Base-by-base conservation (phyloP, 2,797 vertebrate genomes). In the Microctenopoma lineatum region DNA sequence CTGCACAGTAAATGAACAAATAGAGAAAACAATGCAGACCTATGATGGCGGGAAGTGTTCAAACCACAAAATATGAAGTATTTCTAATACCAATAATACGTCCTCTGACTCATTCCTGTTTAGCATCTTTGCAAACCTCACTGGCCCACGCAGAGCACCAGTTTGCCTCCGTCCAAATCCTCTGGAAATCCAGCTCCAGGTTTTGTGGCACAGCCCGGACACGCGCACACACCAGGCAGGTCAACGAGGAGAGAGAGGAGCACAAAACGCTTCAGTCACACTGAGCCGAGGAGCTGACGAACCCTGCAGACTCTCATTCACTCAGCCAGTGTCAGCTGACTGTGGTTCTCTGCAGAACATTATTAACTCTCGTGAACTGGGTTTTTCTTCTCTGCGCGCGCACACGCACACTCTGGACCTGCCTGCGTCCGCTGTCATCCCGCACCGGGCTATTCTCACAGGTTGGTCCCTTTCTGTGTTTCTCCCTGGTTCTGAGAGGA, bases 201-300 rank as follows among this genome's bases (percentile, higher is more conserved):
- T 89, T 86, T 38, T 9, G 42, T 25, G 44, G 36, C 14, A 34
- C 70, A 59, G 45, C 32, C 32, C 38, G 34, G 41, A 0, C 2
- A 38, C 59, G 54, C 78, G 51, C 75, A 59, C 51, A 36, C 63
- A 53, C 69, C 7, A 18, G 51, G 55, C 56, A 68, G 71, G 66
- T 58, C 66, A 77, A 59, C 50, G 77, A 84, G 67, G 64, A 77
- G 63, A 18, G 75, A 59, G 70, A 63, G 62, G 75, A 52, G 51
- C 70, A 67, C 81, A 75, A 45, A 82, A 66, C 74, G 79, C 71
- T 66, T 84, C 84, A 80, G 86, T 72, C 15, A 75, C 36, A 9
- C 21, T 1, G 21, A 62, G 75, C 78, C 34, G 77, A 86, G 81
- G 71, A 81, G 68, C 65, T 42, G 70, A 79, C 80, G 59, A 2